Base-by-base conservation (phyloP, 2,113 vertebrate species). In the Casuarius casuarius region DNA sequence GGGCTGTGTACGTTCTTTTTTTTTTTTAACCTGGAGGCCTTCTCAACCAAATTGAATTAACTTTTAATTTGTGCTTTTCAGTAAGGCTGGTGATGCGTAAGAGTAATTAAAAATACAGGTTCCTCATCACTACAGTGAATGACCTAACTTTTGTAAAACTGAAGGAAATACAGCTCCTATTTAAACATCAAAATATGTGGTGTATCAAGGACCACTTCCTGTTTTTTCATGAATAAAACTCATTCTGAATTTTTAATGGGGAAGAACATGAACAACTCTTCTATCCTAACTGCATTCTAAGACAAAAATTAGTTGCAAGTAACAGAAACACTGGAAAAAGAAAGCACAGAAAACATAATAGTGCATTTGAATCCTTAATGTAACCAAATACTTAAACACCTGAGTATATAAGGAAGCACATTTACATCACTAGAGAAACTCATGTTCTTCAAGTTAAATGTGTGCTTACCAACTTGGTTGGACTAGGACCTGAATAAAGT, bases 11-110 rank as follows among this genome's bases (percentile, higher is more conserved):
- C 48, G n/a, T 28, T 56, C 21, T 38, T 9, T 40, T 38, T 63
- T 31, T 33, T 10, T 78, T 75, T 90, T 92, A 84, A 74, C 67
- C 26, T 67, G 52, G 52, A 96, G 29, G 20, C 46, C 35, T 83
- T 61, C 54, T 93, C 78, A 35, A 76, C 66, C 40, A 90, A 94
- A 95, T 79, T 88, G 23, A 97, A 95, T 97, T 96, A 95, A 84
- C 35, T 87, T 79, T 29, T 26, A 89, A 90, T 94, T 93, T 79
- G 35, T 80, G 44, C 44, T 89, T 92, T 92, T 85, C 52, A 88
- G 29, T 94, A 90, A 91, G 31, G 54, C 9, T 72, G 29, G 66
- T 85, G 72, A 94, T 92, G 46, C n/a, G 84, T 58, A 89, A 89
- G 18, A 91, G 58, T 81, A 91, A 95, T 92, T 93, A 80, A 92